Conservation (phyloP, 2,797 vertebrate genomes). For the Scolopax bukidnonensis region DNA sequence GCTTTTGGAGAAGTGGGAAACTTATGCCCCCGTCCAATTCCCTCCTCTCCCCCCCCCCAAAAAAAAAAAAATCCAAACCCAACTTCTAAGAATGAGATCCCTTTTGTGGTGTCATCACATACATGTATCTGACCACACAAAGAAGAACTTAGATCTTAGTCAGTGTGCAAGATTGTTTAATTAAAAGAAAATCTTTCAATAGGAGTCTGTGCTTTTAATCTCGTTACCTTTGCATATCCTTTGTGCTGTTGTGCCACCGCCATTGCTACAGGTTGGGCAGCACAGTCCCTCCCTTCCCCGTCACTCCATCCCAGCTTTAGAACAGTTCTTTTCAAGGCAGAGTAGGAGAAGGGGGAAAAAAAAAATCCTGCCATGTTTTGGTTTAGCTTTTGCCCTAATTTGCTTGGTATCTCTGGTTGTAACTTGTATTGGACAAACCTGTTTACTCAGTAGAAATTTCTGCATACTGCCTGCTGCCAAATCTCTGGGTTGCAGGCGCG, state of each 20-base stretch:
- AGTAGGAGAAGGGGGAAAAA: neutral
- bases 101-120: neutral
- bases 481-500: neutral
- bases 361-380: neutral
- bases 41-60: too few species aligned
- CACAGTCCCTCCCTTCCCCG: neutral
- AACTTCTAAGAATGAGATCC: neutral
- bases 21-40: neutral
- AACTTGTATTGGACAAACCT: neutral
- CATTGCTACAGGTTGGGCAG: neutral
- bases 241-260: neutral
- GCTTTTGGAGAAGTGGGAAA: neutral
- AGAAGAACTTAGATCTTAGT: neutral
- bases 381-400: neutral
- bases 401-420: neutral
- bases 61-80: too few species aligned
- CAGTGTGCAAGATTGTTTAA: neutral
- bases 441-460: neutral
- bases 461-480: neutral
- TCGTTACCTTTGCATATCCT: neutral
- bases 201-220: neutral
- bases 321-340: neutral
- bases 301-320: neutral
- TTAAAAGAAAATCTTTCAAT: neutral
- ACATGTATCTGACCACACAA: neutral